These are phyloP conservation scores for Charina bottae DNA, from an alignment of 2,113 vertebrate species.

Conservation along the genomic window DNA sequence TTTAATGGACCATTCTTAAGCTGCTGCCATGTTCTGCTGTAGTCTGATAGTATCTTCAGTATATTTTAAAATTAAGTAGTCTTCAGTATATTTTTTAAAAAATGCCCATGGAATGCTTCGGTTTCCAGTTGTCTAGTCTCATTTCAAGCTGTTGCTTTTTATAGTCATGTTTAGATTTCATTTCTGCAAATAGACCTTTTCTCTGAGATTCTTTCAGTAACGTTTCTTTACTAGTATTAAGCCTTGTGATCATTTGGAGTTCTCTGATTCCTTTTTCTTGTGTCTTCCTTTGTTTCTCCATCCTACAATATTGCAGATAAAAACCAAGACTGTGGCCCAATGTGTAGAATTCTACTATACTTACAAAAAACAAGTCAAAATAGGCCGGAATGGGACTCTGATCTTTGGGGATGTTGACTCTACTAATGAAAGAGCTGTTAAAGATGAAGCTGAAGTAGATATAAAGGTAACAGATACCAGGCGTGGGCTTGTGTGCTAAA, in stretches of 20 bases:
- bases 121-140: not conserved
- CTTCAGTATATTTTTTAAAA: not conserved
- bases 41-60: not conserved
- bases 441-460: conserved; percentile 88
- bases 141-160: not conserved
- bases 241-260: not conserved
- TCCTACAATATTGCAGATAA: conserved; percentile 77
- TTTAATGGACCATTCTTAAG: not conserved
- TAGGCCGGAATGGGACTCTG: conserved; percentile 90
- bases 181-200: not conserved
- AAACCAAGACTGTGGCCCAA: conserved; percentile 94
- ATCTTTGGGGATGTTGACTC: conserved; percentile 86
- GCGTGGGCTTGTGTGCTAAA: not conserved
- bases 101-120: not conserved
- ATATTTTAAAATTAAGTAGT: too few relatives aligned
- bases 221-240: not conserved
- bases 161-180: not conserved
- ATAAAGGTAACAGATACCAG: conserved; percentile 76
- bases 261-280: not conserved
- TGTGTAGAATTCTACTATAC: conserved; percentile 99
- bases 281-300: not conserved
- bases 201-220: not conserved
- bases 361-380: conserved; percentile 96
- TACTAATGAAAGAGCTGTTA: conserved; percentile 72
- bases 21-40: not conserved